phyloP scores from a whole-genome alignment of 2,113 vertebrate genomes.

The Triplophysa tibetana region DNA sequence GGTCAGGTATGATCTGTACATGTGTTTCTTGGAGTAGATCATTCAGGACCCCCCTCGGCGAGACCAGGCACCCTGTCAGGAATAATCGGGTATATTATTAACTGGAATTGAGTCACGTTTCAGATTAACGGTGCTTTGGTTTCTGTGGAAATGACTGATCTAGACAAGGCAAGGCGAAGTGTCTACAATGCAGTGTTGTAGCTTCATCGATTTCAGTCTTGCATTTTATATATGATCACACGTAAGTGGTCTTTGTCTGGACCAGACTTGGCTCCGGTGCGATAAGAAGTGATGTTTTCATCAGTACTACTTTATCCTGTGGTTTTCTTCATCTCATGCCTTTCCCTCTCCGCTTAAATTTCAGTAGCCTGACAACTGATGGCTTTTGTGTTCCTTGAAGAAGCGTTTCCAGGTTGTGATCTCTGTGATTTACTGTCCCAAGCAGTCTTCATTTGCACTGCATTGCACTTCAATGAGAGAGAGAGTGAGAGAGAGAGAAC shows the following conservation, averaged over 20 bases:
- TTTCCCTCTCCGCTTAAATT: too few species aligned
- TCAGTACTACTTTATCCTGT: too few species aligned
- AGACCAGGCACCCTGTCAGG: neutral
- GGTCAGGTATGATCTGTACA: neutral
- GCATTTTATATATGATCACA: too few species aligned
- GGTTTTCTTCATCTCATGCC: too few species aligned
- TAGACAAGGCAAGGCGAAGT: too few species aligned
- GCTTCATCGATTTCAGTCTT: too few species aligned
- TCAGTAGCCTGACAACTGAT: conserved; percentile 26
- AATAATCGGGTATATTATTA: neutral
- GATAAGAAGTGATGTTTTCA: too few species aligned
- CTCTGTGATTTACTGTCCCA: conserved; percentile 49
- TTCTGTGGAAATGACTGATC: neutral
- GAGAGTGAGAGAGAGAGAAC: neutral
- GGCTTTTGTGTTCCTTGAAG: conserved; percentile 40
- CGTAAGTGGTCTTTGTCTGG: too few species aligned
- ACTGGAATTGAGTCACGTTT: too few species aligned
- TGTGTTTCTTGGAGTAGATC: neutral
- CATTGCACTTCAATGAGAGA: conserved; percentile 14
- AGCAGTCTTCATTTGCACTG: conserved; percentile 13
- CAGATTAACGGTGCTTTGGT: neutral
- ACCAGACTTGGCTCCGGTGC: too few species aligned
- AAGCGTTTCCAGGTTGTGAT: conserved; percentile 45
- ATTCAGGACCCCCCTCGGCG: neutral
- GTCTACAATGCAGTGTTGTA: too few species aligned